A percentile compares a stretch with the other conserved stretches of the same genome.
These are phyloP conservation scores for Drosophila suzukii DNA, from an alignment of 1,140 invertebrate genomes.

Conservation along the genomic window DNA sequence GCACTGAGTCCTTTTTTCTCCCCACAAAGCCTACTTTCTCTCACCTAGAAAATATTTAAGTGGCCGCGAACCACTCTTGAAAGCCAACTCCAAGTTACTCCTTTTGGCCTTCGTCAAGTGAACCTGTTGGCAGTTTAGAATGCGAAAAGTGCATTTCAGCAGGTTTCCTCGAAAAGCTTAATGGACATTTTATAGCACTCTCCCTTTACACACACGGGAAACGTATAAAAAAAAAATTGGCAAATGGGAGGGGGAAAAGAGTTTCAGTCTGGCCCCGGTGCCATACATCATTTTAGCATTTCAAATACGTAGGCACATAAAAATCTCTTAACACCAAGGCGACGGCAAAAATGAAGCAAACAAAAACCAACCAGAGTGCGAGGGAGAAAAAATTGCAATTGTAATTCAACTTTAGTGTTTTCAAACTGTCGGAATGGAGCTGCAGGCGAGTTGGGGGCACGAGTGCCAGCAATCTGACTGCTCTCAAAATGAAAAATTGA, in stretches of 20 bases:
- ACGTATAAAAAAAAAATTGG: constrained; percentile 4
- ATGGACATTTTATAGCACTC: constrained; percentile 65
- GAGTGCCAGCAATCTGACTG: constrained; percentile 40
- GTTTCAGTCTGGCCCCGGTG: constrained; percentile 24
- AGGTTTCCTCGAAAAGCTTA: constrained; percentile 59
- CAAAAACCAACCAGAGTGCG: constrained; percentile 20
- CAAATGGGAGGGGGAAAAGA: constrained; percentile 2
- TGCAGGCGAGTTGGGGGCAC: constrained; percentile 1
- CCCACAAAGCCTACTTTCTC: constrained; percentile 11
- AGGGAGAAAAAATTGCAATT: constrained; percentile 49
- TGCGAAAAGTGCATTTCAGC: constrained; percentile 61
- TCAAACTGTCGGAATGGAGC: constrained; percentile 43
- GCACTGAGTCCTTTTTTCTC: background rate
- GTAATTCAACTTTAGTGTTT: constrained; percentile 59
- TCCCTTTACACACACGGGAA: constrained; percentile 18
- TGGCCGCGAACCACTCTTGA: constrained; percentile 24
- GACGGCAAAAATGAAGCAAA: constrained; percentile 45
- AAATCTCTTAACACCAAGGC: constrained; percentile 61
- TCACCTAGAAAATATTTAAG: constrained; percentile 22
- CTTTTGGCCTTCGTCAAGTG: constrained; percentile 16
- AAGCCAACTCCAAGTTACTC: constrained; percentile 22
- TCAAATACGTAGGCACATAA: constrained; percentile 69
- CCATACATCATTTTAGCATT: constrained; percentile 66
- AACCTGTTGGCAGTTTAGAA: constrained; percentile 56
- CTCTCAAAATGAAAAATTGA: constrained; percentile 65